A percentile compares a stretch with the other conserved stretches of the same genome.
These are phyloP conservation scores for Sclerodermus sp. DNA, from an alignment of 2,888 invertebrate genomes.

Conservation along the genomic window DNA sequence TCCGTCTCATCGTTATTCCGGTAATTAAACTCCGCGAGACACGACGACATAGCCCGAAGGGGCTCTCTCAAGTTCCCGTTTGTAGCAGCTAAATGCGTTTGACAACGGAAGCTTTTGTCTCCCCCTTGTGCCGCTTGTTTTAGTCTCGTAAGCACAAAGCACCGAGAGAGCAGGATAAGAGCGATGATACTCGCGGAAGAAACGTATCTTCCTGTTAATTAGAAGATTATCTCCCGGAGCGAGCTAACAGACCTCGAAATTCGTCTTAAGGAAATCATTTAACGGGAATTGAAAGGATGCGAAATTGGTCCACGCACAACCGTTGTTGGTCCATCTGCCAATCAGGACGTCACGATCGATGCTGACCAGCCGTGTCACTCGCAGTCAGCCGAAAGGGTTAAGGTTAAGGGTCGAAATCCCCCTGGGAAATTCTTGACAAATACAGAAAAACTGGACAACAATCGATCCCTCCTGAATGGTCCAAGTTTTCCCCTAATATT, in stretches of 20 bases:
- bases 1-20: slow-evolving; percentile 16
- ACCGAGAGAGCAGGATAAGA: slow-evolving; percentile 19
- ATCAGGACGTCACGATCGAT: background rate
- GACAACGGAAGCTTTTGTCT: slow-evolving; percentile 54
- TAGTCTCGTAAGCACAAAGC: slow-evolving; percentile 31
- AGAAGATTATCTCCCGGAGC: background rate
- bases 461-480: slow-evolving; percentile 9
- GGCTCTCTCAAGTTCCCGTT: slow-evolving; percentile 48
- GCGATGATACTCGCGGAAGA: slow-evolving; percentile 8
- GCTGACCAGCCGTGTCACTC: background rate
- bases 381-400: slow-evolving; percentile 3
- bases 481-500: slow-evolving; percentile 44
- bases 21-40: slow-evolving; percentile 52
- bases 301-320: no score
- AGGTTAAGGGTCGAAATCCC: slow-evolving; percentile 37
- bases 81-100: slow-evolving; percentile 56
- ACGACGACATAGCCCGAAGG: slow-evolving; percentile 47
- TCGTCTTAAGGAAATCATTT: no score
- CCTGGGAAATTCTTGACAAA: slow-evolving; percentile 45
- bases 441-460: slow-evolving; percentile 42
- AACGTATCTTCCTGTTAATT: slow-evolving; percentile 14
- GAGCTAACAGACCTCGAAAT: slow-evolving; percentile 6
- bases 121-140: slow-evolving; percentile 36
- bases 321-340: background rate
- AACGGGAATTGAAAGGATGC: no score